Base-by-base conservation (phyloP, 1,140 invertebrate species). In the Acromyrmex heyeri region DNA sequence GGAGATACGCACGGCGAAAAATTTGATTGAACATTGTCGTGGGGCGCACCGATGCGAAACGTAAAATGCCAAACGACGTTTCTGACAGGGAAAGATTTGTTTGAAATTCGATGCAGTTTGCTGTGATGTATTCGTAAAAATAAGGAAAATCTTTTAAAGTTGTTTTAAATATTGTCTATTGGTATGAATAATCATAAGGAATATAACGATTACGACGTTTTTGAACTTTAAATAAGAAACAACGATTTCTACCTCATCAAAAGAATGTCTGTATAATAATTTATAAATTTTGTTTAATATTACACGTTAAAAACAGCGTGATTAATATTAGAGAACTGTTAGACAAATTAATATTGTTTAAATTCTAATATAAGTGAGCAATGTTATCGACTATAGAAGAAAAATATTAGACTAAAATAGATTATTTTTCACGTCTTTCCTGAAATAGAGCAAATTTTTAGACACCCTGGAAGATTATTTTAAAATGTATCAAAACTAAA, bases 1-100 rank as follows among this genome's bases (percentile, higher is more conserved):
- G n/a, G n/a, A 34, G 30, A 69, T 53, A 27, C 48, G 48, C 48
- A 65, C 10, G 21, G 64, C 14, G 27, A 70, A 70, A 81, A 55
- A 55, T 70, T 57, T 70, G 48, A 81, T 81, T 55, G 77, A 70
- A 81, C 64, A 81, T 70, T 81, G 77, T 69, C 64, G 64, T 38
- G 27, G 65, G 64, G 73, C 55, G 38, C 48, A 50, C 0, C 48
- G 48, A 8, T 16, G 48, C 14, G 55, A 30, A 75, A 2, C 30
- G 14, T 8, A 24, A 64, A 69, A 64, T 85, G 44, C 5, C 57
- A 12, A 77, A 48, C 16, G 38, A 27, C 53, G 0, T 44, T 57
- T 27, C 34, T 30, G 30, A 21, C 30, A 14, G 34, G 14, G 14
- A 59, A 16, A 48, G 64, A 48, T 30, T 34, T 34, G 38, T 65